Conservation (phyloP, 2,113 vertebrate species). For the Rousettus leschenaultii region DNA sequence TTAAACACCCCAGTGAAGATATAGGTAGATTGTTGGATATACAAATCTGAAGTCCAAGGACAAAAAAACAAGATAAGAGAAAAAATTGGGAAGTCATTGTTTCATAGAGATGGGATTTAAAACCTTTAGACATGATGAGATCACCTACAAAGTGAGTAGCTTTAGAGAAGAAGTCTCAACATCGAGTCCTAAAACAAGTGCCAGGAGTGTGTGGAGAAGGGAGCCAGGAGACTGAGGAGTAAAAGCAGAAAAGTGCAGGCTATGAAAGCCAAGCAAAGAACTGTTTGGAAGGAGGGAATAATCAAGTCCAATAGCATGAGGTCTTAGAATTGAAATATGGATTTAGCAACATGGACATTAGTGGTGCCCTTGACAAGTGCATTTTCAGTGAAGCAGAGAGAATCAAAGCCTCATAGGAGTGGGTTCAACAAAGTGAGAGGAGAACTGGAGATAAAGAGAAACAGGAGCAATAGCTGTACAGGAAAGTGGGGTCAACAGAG, state of each 20-base stretch:
- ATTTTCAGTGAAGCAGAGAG: background rate
- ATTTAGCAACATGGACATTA: background rate
- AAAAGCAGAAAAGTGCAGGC: background rate
- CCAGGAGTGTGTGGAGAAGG: background rate
- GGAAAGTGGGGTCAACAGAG: background rate
- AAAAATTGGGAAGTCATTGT: background rate
- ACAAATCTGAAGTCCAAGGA: background rate
- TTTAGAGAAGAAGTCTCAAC: background rate
- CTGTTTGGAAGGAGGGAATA: background rate
- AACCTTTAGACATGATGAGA: background rate
- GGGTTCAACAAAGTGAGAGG: background rate
- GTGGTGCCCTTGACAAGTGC: background rate
- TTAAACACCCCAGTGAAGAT: background rate
- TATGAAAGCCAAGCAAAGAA: background rate
- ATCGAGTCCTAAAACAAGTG: background rate
- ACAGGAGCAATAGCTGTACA: background rate
- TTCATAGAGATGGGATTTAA: background rate
- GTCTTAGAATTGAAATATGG: background rate
- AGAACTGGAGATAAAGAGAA: background rate
- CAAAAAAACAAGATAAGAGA: background rate
- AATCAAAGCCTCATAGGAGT: background rate
- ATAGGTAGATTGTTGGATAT: background rate
- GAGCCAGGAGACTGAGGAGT: background rate
- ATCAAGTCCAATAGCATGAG: background rate
- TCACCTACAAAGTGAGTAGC: background rate